A percentile compares a stretch with the other conserved stretches of the same genome.
phyloP scores from a whole-genome alignment of 2,888 invertebrate species.

The Acanthosepion lycidas region DNA sequence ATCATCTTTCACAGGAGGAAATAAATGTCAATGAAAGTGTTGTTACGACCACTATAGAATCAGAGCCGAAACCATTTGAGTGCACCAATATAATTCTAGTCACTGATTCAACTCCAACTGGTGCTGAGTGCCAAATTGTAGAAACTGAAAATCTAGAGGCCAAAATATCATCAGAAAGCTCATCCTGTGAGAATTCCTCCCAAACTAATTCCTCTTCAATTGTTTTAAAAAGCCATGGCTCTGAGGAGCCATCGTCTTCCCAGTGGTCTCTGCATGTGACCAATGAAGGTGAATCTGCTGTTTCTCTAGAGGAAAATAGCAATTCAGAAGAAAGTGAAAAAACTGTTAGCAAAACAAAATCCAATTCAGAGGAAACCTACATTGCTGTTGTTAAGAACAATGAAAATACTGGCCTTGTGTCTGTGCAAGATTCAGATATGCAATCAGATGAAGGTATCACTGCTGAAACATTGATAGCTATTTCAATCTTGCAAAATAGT shows the following conservation, averaged over 20 bases:
- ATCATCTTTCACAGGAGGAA: not conserved
- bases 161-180: not conserved
- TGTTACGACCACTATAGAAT: not conserved
- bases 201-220: not conserved
- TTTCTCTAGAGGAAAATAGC: not conserved
- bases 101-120: not conserved
- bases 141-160: not conserved
- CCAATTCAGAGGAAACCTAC: not conserved
- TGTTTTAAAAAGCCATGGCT: not conserved
- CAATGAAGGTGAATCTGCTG: too few species aligned
- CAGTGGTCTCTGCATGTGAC: not conserved
- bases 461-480: conserved; percentile 23
- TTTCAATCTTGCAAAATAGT: conserved; percentile 35
- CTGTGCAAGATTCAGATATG: not conserved
- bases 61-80: not conserved
- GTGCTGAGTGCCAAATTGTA: not conserved
- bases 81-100: conserved; percentile 35
- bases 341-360: not conserved
- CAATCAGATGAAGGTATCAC: not conserved
- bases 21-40: not conserved
- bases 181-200: not conserved
- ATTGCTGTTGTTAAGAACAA: not conserved
- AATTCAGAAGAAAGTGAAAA: not conserved
- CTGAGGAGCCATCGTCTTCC: not conserved
- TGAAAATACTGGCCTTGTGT: not conserved